Evolutionary conservation across 2,113 vertebrate species (phyloP), one percentile per base, ranked within the genome.

Genomic region (Mola mola): DNA sequence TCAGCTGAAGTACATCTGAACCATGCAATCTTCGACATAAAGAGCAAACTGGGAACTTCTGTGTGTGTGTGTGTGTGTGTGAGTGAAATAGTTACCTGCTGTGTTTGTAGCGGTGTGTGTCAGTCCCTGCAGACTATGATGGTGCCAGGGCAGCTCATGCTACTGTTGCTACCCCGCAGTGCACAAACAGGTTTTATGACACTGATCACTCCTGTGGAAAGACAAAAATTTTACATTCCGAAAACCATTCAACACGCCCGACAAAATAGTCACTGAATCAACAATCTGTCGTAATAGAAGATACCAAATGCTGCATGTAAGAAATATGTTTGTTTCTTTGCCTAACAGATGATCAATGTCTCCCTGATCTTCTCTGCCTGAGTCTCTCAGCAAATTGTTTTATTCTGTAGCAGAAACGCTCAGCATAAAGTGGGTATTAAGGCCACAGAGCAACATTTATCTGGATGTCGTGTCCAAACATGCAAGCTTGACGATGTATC

Each of bases 61-160:
- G 26, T 28, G 4, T 28, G 26, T 28, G 4, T 28, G 26, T 28
- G 4, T 28, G 26, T 28, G 26, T 28, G 26, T 3, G 42, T 44
- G 20, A 5, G 65, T 69, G 52, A 49, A 47, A 49, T 59, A 29
- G 38, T 78, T 89, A 92, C 91, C 91, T 91, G 84, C 87, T 44
- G 72, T 88, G 67, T 72, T 78, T 72, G 79, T 43, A 81, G 46
- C 20, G 4, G 66, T 64, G 67, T 82, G 68, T 69, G 63, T 92
- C 72, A 91, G 83, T 88, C 85, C 73, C 83, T 38, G 37, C 61
- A 62, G 78, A 85, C 70, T 71, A 81, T 29, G 52, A 81, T 37
- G 57, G 57, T 66, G 79, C 49, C 33, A 24, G 69, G 81, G 79
- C 72, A 62, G 76, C 73, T 86, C 85, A 87, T 90, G 62, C 65